A percentile compares a stretch with the other conserved stretches of the same genome.
phyloP scores from a whole-genome alignment of 2,888 invertebrate species.

The Fissipunctia ypsillon region DNA sequence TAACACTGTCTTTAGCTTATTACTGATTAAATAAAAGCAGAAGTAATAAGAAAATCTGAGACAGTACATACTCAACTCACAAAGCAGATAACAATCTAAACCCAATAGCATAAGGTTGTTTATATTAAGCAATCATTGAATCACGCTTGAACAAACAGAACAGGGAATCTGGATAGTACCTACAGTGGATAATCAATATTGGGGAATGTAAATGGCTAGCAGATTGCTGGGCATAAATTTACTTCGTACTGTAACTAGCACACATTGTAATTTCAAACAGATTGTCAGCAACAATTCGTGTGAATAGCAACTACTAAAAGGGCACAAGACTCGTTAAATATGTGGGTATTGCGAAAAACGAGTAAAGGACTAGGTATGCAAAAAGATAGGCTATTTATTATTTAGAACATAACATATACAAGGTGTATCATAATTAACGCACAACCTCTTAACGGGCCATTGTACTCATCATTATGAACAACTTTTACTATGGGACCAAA shows the following conservation, averaged over 20 bases:
- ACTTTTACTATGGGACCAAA: too few species aligned
- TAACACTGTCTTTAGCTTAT: background rate
- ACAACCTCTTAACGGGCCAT: too few species aligned
- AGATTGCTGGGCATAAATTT: slow-evolving; percentile 55
- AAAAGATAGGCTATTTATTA: background rate
- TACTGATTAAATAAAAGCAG: background rate
- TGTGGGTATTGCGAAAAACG: background rate
- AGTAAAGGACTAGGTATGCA: background rate
- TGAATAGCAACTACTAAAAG: slow-evolving; percentile 16
- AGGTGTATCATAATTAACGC: too few species aligned
- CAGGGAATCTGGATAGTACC: slow-evolving; percentile 44
- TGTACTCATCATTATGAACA: too few species aligned
- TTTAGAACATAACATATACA: too few species aligned
- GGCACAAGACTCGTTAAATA: background rate
- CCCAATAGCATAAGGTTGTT: slow-evolving; percentile 9
- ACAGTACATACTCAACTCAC: background rate
- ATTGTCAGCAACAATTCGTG: slow-evolving; percentile 31
- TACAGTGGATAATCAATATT: slow-evolving; percentile 64
- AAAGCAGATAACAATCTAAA: background rate
- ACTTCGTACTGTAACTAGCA: slow-evolving; percentile 27
- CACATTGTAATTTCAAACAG: slow-evolving; percentile 39
- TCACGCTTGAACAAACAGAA: slow-evolving; percentile 43
- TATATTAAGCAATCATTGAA: slow-evolving; percentile 40
- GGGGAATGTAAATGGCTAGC: slow-evolving; percentile 54
- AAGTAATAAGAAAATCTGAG: background rate